phyloP scores from a whole-genome alignment of 2,113 vertebrate species.

The Spheniscus mendiculus region DNA sequence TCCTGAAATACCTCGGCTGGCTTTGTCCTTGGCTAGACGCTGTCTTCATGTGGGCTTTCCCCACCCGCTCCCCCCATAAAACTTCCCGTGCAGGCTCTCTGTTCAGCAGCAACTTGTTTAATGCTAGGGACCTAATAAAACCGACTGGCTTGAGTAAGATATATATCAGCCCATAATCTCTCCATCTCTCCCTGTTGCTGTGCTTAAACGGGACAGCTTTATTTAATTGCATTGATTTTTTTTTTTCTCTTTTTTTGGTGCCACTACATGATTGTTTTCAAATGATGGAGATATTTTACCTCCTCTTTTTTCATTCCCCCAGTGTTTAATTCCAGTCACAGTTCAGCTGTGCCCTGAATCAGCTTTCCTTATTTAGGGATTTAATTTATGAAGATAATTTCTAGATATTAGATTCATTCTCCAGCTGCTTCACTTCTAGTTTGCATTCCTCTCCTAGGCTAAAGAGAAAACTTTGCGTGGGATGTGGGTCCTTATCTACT shows the following conservation, averaged over 20 bases:
- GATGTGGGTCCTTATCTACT: not conserved
- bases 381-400: conserved; percentile 15
- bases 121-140: not conserved
- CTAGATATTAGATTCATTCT: not conserved
- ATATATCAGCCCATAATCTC: not conserved
- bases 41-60: not conserved
- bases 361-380: not conserved
- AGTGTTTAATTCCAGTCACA: not conserved
- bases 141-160: not conserved
- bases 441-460: not conserved
- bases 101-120: not conserved
- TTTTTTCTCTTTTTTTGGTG: not conserved
- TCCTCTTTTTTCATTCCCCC: not conserved
- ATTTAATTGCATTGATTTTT: not conserved
- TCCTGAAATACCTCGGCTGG: not conserved
- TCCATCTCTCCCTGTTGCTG: not conserved
- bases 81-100: not conserved
- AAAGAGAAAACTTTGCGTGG: not conserved
- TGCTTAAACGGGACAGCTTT: not conserved
- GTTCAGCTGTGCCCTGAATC: not conserved
- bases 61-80: not conserved
- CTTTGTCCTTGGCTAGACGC: not conserved
- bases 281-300: not conserved
- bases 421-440: not conserved
- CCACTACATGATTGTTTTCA: not conserved